phyloP scores from a whole-genome alignment of 2,888 invertebrate genomes.

The Hypomecis atomaria region DNA sequence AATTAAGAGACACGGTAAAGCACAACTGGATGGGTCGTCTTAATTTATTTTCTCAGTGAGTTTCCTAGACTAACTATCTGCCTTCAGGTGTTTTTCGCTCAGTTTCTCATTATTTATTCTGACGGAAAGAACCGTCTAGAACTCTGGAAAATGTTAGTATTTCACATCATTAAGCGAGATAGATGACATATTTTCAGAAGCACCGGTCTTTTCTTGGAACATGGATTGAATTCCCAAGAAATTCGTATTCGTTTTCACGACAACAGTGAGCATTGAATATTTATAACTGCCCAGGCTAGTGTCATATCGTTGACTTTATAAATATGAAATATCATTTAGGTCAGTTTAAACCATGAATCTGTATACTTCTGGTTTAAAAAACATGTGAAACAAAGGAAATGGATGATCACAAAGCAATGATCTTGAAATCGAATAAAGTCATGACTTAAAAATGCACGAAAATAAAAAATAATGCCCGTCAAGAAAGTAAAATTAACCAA shows the following conservation, averaged over 20 bases:
- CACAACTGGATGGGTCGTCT: slow-evolving; percentile 19
- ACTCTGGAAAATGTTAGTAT: slow-evolving; percentile 32
- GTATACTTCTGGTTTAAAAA: no score
- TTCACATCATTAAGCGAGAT: slow-evolving; percentile 40
- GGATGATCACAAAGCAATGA: no score
- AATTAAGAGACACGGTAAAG: slow-evolving; percentile 21
- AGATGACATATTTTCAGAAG: slow-evolving; percentile 33
- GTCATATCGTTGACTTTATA: no score
- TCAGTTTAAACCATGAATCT: no score
- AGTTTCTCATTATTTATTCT: slow-evolving; percentile 42
- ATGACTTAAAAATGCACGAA: no score
- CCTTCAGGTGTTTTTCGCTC: slow-evolving; percentile 36
- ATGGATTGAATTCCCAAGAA: slow-evolving; percentile 31
- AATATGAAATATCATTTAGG: no score
- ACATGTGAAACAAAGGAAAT: no score
- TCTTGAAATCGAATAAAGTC: no score
- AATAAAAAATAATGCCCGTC: neutral
- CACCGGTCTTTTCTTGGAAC: slow-evolving; percentile 20
- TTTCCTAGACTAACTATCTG: slow-evolving; percentile 32
- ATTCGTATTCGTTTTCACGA: slow-evolving; percentile 36
- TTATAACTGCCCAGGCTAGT: neutral
- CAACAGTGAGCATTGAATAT: neutral
- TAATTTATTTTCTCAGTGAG: slow-evolving; percentile 33
- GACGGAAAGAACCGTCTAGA: slow-evolving; percentile 31
- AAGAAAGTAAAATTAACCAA: neutral